phyloP scores from a whole-genome alignment of 2,888 invertebrate species.

The Stenolophus ochropezus region DNA sequence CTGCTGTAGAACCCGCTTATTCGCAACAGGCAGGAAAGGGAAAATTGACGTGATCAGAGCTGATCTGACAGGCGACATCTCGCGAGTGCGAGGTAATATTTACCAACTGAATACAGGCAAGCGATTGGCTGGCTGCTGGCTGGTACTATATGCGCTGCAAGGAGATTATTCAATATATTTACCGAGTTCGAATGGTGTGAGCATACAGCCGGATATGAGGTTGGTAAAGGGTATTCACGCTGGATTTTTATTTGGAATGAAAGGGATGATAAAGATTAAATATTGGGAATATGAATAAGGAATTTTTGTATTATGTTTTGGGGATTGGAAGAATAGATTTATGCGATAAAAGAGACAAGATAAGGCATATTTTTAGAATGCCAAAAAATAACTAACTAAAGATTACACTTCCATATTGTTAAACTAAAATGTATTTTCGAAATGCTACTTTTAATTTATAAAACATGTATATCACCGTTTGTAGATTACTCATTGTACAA shows the following conservation, averaged over 20 bases:
- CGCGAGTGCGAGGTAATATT: background rate
- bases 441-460: too few relatives aligned
- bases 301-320: too few relatives aligned
- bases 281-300: background rate
- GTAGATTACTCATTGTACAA: too few relatives aligned
- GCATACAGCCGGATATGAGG: background rate
- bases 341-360: too few relatives aligned
- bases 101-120: constrained; percentile 2
- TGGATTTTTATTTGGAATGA: constrained; percentile 2
- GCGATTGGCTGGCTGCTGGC: constrained; percentile 7
- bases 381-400: too few relatives aligned
- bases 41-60: constrained; percentile 36
- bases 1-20: constrained; percentile 6
- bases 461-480: too few relatives aligned
- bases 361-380: too few relatives aligned
- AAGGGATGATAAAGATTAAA: background rate
- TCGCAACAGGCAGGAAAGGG: constrained; percentile 31
- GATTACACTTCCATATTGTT: too few relatives aligned
- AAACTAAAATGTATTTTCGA: too few relatives aligned
- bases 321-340: too few relatives aligned
- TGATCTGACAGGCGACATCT: constrained; percentile 30
- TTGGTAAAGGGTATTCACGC: background rate
- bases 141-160: background rate
- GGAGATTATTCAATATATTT: constrained; percentile 32
- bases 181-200: constrained; percentile 1